Evolutionary conservation across 2,797 vertebrate genomes (phyloP).

Genomic region (Nyctibius grandis): DNA sequence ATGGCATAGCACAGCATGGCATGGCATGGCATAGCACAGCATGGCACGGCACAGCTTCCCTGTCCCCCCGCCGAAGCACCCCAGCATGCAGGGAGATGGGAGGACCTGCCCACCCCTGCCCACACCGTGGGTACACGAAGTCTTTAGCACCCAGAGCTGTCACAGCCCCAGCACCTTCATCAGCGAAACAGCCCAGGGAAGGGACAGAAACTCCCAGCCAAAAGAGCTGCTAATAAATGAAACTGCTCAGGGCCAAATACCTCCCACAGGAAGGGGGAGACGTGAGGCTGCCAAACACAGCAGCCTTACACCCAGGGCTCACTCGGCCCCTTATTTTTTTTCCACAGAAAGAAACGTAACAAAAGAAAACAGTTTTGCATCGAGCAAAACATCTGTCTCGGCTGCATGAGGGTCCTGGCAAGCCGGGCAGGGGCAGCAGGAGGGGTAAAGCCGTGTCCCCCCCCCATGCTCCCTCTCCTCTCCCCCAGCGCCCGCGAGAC

Average conservation of each 20-base stretch:
- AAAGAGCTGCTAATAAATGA: background rate
- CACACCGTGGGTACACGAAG: fast-evolving
- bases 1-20: background rate
- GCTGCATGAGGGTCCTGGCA: background rate
- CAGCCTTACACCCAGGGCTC: background rate
- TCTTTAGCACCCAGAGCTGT: background rate
- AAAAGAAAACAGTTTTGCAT: background rate
- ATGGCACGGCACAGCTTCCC: background rate
- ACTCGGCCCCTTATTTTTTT: background rate
- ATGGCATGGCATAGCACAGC: too few relatives aligned
- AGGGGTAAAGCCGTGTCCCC: background rate
- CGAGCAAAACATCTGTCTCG: background rate
- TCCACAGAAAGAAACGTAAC: background rate
- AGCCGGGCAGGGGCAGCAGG: background rate
- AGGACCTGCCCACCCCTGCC: background rate
- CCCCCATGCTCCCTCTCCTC: background rate
- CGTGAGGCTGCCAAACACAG: background rate
- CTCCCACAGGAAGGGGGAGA: background rate
- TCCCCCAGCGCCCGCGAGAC: background rate
- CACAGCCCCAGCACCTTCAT: background rate
- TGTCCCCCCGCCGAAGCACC: fast-evolving
- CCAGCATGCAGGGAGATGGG: background rate
- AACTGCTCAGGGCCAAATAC: background rate
- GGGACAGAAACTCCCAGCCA: background rate
- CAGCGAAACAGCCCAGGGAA: background rate